These are phyloP conservation scores for Strix uralensis DNA, from an alignment of 2,113 vertebrate genomes.

Conservation along the genomic window DNA sequence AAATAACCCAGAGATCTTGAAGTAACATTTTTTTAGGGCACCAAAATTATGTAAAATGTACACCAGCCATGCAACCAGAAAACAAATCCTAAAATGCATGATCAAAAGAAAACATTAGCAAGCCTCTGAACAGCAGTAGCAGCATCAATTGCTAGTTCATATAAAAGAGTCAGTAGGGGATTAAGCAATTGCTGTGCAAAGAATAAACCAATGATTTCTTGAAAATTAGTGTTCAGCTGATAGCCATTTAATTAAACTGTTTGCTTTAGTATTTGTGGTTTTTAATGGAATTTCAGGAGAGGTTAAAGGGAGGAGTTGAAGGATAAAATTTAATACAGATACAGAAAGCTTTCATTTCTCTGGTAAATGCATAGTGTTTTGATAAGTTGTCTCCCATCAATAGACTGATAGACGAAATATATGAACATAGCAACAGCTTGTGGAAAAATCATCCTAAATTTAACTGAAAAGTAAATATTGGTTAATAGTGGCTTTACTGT, in stretches of 20 bases:
- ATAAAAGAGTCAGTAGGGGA: not conserved
- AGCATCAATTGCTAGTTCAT: not conserved
- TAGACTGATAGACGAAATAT: not conserved
- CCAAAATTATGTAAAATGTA: not conserved
- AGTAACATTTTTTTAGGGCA: not conserved
- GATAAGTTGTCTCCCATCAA: not conserved
- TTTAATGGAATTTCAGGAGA: not conserved
- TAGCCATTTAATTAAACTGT: conserved; percentile 29
- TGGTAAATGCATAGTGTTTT: not conserved
- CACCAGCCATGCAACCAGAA: not conserved
- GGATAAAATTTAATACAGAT: not conserved
- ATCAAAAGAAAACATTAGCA: not conserved
- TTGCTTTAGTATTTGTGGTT: not conserved
- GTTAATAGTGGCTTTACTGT: not conserved
- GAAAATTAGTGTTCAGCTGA: conserved; percentile 9
- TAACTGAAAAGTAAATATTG: not conserved
- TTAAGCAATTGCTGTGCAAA: conserved; percentile 24
- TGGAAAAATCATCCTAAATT: not conserved
- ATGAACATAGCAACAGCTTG: not conserved
- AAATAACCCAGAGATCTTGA: not conserved
- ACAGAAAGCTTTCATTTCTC: not conserved
- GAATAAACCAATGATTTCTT: not conserved
- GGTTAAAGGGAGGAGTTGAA: not conserved
- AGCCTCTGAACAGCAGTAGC: not conserved
- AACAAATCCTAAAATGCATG: not conserved